phyloP scores from a whole-genome alignment of 2,113 vertebrate species.

The Spea bombifrons region DNA sequence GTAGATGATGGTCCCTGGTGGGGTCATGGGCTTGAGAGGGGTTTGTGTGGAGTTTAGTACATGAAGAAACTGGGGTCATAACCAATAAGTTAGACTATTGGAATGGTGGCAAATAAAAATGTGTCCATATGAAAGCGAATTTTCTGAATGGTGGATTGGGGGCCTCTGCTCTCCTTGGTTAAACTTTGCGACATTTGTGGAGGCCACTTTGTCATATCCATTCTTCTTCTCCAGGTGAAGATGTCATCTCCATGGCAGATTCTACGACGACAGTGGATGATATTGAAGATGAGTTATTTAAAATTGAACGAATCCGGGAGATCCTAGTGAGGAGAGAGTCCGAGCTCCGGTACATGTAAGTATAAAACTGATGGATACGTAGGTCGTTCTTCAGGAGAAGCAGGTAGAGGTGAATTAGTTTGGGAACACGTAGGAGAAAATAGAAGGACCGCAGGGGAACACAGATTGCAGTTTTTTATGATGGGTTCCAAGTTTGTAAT shows the following conservation, averaged over 20 bases:
- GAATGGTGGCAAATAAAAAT: too few species aligned
- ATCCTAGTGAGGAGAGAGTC: constrained; percentile 81
- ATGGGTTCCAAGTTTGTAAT: too few species aligned
- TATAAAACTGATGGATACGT: not conserved
- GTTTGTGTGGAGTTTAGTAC: too few species aligned
- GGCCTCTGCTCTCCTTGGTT: too few species aligned
- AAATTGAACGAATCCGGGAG: constrained; percentile 80
- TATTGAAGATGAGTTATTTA: constrained; percentile 80
- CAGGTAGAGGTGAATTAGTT: not conserved
- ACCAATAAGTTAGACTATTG: too few species aligned
- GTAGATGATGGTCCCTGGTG: too few species aligned
- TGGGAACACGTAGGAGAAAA: not conserved
- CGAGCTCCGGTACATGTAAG: constrained; percentile 86
- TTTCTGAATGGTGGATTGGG: too few species aligned
- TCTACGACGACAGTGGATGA: constrained; percentile 77
- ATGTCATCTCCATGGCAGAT: constrained; percentile 82
- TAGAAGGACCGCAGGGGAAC: not conserved
- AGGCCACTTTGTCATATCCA: not conserved
- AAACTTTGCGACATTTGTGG: too few species aligned
- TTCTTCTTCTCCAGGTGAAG: constrained; percentile 60
- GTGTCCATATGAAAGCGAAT: too few species aligned
- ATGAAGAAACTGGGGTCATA: too few species aligned
- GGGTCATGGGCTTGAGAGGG: too few species aligned
- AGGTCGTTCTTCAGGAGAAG: not conserved
- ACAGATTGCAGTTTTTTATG: too few species aligned